Evolutionary conservation across 2,113 vertebrate species (phyloP).

Genomic region (Artemisiospiza belli): DNA sequence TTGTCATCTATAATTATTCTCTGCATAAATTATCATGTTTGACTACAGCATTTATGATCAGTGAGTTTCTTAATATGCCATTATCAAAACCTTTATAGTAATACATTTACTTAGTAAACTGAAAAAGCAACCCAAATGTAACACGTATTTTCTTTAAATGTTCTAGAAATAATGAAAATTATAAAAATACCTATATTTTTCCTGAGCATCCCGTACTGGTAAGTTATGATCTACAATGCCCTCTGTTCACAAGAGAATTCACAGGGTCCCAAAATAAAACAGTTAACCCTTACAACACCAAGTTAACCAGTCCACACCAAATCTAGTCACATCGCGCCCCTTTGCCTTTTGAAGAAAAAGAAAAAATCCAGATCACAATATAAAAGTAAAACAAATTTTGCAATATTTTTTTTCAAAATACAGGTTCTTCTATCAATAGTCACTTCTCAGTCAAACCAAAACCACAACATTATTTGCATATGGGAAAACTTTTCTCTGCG

Average conservation of each 20-base stretch:
- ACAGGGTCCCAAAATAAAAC: not conserved
- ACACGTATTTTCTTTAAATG: not conserved
- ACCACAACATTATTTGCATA: not conserved
- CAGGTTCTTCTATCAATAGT: not conserved
- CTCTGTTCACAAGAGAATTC: not conserved
- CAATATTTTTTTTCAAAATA: not conserved
- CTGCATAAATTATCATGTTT: constrained; percentile 28
- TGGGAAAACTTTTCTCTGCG: not conserved
- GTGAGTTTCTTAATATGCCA: constrained; percentile 4
- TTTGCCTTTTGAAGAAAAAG: not conserved
- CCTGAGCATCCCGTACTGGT: not conserved
- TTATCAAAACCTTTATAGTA: not conserved
- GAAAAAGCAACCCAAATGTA: not conserved
- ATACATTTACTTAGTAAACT: not conserved
- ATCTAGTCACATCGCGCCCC: fast-evolving
- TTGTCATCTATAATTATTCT: constrained; percentile 43
- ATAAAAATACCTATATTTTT: not conserved
- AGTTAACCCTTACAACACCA: not conserved
- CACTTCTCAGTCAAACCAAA: not conserved
- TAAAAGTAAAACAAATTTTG: not conserved
- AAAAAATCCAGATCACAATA: not conserved
- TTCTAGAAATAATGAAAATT: not conserved
- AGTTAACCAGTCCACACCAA: not conserved
- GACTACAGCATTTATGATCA: constrained; percentile 34
- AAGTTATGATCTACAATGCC: not conserved